Evolutionary conservation across 2,888 invertebrate species (phyloP).

Genomic region (Heteromyza rotundicornis): DNA sequence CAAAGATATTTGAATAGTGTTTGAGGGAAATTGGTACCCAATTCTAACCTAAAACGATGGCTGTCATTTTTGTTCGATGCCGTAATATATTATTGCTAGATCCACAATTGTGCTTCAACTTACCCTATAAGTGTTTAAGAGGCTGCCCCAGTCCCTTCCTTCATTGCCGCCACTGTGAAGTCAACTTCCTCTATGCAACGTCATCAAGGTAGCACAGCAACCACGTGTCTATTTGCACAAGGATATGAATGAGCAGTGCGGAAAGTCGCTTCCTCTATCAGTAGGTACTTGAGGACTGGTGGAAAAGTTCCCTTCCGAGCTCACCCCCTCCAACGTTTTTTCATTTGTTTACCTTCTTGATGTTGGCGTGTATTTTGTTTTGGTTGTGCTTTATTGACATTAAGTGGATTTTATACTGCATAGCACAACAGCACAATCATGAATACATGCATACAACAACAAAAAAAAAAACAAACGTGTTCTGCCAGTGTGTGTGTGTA

Average conservation of each 20-base stretch:
- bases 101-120: too few species aligned
- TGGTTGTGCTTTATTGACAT: background rate
- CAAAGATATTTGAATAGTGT: too few species aligned
- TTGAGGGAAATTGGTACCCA: too few species aligned
- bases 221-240: slow-evolving; percentile 52
- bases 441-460: background rate
- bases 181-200: background rate
- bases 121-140: too few species aligned
- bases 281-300: background rate
- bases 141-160: background rate
- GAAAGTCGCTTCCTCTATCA: slow-evolving; percentile 41
- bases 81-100: too few species aligned
- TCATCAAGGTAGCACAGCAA: slow-evolving; percentile 31
- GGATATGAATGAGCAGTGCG: slow-evolving; percentile 38
- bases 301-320: background rate
- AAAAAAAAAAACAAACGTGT: background rate
- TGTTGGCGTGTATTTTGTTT: background rate
- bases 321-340: background rate
- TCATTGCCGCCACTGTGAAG: background rate
- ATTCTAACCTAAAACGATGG: too few species aligned
- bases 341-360: background rate
- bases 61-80: too few species aligned
- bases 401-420: background rate
- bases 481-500: background rate
- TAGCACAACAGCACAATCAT: background rate